Conservation (phyloP, 2,888 invertebrate species). For the Elmis aenea region DNA sequence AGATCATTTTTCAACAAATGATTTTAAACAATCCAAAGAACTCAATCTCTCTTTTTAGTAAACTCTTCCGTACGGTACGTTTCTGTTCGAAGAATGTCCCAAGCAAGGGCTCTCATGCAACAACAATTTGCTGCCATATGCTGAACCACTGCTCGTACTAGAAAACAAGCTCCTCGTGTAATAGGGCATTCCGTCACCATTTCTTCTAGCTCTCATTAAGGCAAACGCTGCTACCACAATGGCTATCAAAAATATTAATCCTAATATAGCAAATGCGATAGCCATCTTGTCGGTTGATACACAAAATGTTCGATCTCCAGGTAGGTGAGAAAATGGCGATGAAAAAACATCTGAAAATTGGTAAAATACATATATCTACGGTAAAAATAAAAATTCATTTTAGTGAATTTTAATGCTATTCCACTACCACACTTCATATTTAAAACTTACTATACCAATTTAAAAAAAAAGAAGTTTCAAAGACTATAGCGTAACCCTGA, state of each 20-base stretch:
- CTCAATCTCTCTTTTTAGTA: conserved; percentile 13
- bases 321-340: conserved; percentile 41
- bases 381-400: too few species aligned
- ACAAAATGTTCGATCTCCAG: conserved; percentile 63
- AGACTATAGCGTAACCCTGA: too few species aligned
- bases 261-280: conserved; percentile 66
- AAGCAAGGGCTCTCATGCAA: conserved; percentile 58
- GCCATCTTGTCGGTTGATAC: conserved; percentile 74
- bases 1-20: too few species aligned
- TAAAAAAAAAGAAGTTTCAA: too few species aligned
- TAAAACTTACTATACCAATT: too few species aligned
- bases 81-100: conserved; percentile 43
- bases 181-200: conserved; percentile 52
- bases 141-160: conserved; percentile 56
- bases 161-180: conserved; percentile 61
- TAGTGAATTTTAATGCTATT: too few species aligned
- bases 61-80: conserved; percentile 24
- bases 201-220: conserved; percentile 57
- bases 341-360: too few species aligned
- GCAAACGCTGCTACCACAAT: conserved; percentile 66
- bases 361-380: too few species aligned
- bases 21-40: too few species aligned
- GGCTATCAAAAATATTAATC: conserved; percentile 66
- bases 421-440: too few species aligned
- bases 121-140: conserved; percentile 55